Evolutionary conservation across 2,797 vertebrate species (phyloP), one percentile per base, ranked within the genome.

Genomic region (Semaprochilodus insignis): DNA sequence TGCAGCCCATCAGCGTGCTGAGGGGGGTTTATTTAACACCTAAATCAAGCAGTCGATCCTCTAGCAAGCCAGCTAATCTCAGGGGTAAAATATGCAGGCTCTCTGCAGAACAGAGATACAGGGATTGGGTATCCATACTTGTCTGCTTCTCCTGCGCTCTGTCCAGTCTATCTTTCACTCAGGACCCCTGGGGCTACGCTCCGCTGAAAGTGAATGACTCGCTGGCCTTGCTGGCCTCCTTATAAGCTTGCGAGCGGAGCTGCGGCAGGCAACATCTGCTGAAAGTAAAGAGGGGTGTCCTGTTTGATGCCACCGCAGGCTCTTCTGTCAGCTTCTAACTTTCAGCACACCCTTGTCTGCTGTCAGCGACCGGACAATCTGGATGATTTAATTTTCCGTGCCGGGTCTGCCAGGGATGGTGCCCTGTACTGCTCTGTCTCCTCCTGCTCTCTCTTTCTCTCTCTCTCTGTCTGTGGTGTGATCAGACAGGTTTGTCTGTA

Each of bases 301-400:
- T 55, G 72, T 76, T 81, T 70, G 77, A 81, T 11, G 48, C 55
- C 36, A 85, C 86, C 80, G 85, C 77, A 78, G 84, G 84, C 83
- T 86, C 88, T 85, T 52, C 88, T 78, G 80, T 90, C 85, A 82
- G 81, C 48, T 63, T 36, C 55, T 76, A 51, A 76, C 78, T 84
- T n/a, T 69, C 36, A 48, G 70, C 14, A 15, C 48, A 21, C 57
- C 55, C 74, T 81, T 62, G 70, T 54, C 31, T 14, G 4, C 62
- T 34, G 62, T 89, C 92, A 87, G 87, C 89, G 91, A 93, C 93
- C 91, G 90, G 88, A 88, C 88, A 88, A 16, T 31, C 25, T 65
- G 62, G 90, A 89, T 91, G 88, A 93, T 93, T 93, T 88, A 86
- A 92, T 94, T 91, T 90, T 83, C 87, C 84, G 87, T 86, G 77